Conservation (phyloP, 2,113 vertebrate species). For the Mandrillus leucophaeus region DNA sequence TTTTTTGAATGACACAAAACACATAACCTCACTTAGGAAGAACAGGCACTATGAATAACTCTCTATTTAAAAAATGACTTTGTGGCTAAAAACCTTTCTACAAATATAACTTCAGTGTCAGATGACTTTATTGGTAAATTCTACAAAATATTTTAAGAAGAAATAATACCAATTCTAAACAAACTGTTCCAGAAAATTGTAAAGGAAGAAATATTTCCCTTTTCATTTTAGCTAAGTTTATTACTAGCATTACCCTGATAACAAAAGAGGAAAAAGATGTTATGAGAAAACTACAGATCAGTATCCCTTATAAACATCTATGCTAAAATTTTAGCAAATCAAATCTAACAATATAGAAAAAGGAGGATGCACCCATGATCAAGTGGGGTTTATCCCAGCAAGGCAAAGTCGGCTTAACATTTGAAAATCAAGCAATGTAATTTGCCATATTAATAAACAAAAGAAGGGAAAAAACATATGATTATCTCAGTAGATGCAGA, state of each 20-base stretch:
- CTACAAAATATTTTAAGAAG: slow-evolving; percentile 42
- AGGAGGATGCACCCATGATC: not conserved
- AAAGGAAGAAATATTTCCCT: not conserved
- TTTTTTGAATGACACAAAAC: slow-evolving; percentile 18
- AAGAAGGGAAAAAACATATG: not conserved
- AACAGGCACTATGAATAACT: not conserved
- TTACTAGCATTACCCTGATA: not conserved
- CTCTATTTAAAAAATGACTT: slow-evolving; percentile 7
- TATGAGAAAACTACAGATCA: not conserved
- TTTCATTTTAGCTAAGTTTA: not conserved
- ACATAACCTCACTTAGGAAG: not conserved
- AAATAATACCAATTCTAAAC: slow-evolving; percentile 15
- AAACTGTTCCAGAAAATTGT: slow-evolving; percentile 46
- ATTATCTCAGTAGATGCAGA: slow-evolving; percentile 23
- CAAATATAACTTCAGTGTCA: slow-evolving; percentile 33
- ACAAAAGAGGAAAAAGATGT: slow-evolving; percentile 22
- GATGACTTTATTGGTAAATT: not conserved
- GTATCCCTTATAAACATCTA: not conserved
- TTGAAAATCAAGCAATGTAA: slow-evolving; percentile 39
- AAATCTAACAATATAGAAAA: slow-evolving; percentile 10
- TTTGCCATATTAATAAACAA: not conserved
- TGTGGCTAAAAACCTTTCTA: not conserved
- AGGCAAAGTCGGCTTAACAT: slow-evolving; percentile 21
- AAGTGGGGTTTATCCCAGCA: not conserved
- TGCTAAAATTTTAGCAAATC: not conserved